Percentiles rank a stretch among this genome's conserved stretches.
phyloP scores from a whole-genome alignment of 2,797 vertebrate species.

The Sebastiscus tertius region DNA sequence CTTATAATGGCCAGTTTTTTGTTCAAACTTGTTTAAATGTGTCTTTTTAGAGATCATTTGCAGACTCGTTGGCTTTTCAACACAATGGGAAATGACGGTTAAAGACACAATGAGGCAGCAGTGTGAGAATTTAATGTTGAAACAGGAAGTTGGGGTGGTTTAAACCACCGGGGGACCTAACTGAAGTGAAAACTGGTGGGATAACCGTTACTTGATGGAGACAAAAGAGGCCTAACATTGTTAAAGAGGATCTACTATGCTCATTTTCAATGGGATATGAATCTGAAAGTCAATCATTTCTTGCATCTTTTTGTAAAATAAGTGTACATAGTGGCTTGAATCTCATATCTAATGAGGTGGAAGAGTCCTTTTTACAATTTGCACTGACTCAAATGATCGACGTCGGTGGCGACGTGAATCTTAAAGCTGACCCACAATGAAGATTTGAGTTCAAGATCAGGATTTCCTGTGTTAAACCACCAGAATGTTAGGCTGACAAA shows the following conservation, averaged over 20 bases:
- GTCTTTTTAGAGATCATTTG: background rate
- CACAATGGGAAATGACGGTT: background rate
- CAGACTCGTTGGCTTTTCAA: background rate
- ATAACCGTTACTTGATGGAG: background rate
- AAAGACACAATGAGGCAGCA: background rate
- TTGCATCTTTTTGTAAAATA: background rate
- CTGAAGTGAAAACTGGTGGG: background rate
- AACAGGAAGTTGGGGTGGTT: conserved; percentile 29
- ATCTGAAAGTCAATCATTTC: background rate
- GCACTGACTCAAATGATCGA: background rate
- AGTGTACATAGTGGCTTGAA: background rate
- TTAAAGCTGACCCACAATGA: background rate
- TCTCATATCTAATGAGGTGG: background rate
- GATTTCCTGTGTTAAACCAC: conserved; percentile 19
- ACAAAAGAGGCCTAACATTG: background rate
- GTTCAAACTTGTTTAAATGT: background rate
- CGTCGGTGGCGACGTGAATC: background rate
- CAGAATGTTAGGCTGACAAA: background rate
- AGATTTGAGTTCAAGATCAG: background rate
- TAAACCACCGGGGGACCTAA: background rate
- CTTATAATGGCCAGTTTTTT: background rate
- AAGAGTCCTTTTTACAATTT: background rate
- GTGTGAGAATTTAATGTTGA: background rate
- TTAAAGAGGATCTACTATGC: too few species aligned
- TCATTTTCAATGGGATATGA: background rate